phyloP scores from a whole-genome alignment of 92 coral and sea anemone genomes.

The Plumapathes pennacea region DNA sequence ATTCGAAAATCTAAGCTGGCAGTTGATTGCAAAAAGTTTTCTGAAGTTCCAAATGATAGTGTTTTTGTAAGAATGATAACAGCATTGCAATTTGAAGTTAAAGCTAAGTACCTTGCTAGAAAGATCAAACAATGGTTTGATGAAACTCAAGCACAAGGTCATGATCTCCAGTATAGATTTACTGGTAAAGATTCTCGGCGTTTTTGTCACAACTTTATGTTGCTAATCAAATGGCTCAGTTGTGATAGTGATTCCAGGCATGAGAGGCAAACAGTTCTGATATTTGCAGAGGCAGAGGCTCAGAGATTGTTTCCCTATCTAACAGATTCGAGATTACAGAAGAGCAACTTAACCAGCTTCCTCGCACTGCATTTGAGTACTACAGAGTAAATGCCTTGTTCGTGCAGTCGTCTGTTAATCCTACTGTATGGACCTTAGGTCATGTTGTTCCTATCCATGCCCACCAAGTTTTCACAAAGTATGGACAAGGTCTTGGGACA shows the following conservation, averaged over 20 bases:
- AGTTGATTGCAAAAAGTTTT: slow-evolving; percentile 24
- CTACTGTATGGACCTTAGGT: slow-evolving; percentile 45
- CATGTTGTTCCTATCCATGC: slow-evolving; percentile 46
- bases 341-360: slow-evolving; percentile 14
- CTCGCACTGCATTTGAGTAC: slow-evolving; percentile 24
- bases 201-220: slow-evolving; percentile 51
- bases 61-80: slow-evolving; percentile 23
- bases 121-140: slow-evolving; percentile 18
- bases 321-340: slow-evolving; percentile 30
- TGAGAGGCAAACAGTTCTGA: slow-evolving; percentile 31
- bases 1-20: slow-evolving; percentile 36
- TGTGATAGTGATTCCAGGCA: slow-evolving; percentile 30
- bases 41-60: slow-evolving; percentile 43
- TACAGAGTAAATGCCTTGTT: slow-evolving; percentile 30
- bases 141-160: slow-evolving; percentile 34
- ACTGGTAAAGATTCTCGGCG: slow-evolving; percentile 49
- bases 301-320: slow-evolving; percentile 48
- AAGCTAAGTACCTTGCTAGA: slow-evolving; percentile 9
- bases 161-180: slow-evolving; percentile 46
- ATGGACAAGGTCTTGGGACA: slow-evolving; percentile 38
- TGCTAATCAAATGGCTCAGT: slow-evolving; percentile 30
- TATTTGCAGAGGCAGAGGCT: slow-evolving; percentile 30
- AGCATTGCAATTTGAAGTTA: slow-evolving; percentile 34
- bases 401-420: slow-evolving; percentile 23
- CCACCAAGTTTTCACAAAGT: slow-evolving; percentile 28